A percentile compares a stretch with the other conserved stretches of the same genome.
phyloP scores from a whole-genome alignment of 2,797 vertebrate species.

The Malacoraja senta region DNA sequence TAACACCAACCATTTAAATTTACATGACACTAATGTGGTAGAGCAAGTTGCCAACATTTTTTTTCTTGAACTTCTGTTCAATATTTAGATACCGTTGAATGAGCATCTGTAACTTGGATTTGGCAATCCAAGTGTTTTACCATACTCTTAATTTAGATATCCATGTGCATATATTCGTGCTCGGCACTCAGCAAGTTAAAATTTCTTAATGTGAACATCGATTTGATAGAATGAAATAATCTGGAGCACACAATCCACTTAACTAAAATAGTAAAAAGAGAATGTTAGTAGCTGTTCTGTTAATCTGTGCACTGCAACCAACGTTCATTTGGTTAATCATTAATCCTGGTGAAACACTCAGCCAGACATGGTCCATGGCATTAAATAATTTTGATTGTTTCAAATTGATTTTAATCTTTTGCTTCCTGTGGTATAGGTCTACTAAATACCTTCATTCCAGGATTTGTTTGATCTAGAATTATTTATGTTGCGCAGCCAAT shows the following conservation, averaged over 20 bases:
- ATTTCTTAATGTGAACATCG: background rate
- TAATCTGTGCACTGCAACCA: background rate
- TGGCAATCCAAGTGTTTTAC: background rate
- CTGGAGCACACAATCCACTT: background rate
- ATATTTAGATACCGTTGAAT: background rate
- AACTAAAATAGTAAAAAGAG: background rate
- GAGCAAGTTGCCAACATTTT: background rate
- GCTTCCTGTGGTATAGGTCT: background rate
- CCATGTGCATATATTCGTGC: background rate
- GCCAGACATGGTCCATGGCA: background rate
- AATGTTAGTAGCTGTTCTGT: background rate
- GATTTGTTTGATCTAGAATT: background rate
- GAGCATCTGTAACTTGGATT: background rate
- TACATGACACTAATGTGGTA: background rate
- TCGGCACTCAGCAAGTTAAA: background rate
- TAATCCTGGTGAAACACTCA: background rate
- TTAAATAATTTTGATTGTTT: background rate
- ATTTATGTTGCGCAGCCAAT: background rate
- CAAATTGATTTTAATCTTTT: background rate
- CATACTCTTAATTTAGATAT: background rate
- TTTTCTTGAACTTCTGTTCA: background rate
- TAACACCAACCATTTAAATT: background rate
- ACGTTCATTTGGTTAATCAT: constrained; percentile 10
- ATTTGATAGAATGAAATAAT: background rate
- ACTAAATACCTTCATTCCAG: background rate